These are phyloP conservation scores for Leptopilina boulardi DNA, from an alignment of 1,140 invertebrate genomes.

Conservation along the genomic window DNA sequence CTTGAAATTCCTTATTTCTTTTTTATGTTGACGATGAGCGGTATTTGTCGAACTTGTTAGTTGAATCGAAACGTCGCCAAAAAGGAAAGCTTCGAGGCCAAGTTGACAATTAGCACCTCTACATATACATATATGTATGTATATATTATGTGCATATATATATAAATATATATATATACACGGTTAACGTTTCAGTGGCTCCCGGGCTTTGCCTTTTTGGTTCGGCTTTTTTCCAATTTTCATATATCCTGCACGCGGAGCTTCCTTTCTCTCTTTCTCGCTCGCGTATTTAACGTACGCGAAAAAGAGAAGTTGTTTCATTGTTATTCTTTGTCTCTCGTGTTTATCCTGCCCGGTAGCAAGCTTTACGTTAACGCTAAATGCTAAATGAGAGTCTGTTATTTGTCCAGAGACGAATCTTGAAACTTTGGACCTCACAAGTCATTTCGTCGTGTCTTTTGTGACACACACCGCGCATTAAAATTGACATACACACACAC, in stretches of 20 bases:
- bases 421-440: conserved; percentile 22
- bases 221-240: conserved; percentile 36
- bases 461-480: not conserved
- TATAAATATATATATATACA: too few species aligned
- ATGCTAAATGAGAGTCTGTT: conserved; percentile 51
- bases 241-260: not conserved
- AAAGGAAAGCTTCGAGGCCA: conserved; percentile 49
- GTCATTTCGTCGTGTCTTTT: conserved; percentile 35
- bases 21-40: conserved; percentile 4
- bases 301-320: conserved; percentile 21
- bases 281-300: not conserved
- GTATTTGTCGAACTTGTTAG: conserved; percentile 64
- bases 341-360: conserved; percentile 61
- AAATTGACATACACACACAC: conserved; percentile 32
- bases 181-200: conserved; percentile 53
- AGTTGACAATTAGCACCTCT: conserved; percentile 64
- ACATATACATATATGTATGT: too few species aligned
- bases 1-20: conserved; percentile 33
- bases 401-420: conserved; percentile 52
- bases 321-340: conserved; percentile 34
- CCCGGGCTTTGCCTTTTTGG: conserved; percentile 55
- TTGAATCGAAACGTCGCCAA: conserved; percentile 44
- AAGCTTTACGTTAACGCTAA: not conserved
- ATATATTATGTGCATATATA: too few species aligned
- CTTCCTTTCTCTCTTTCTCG: too few species aligned